Evolutionary conservation across 2,113 vertebrate species (phyloP), one percentile per base, ranked within the genome.

Genomic region (Pica pica): DNA sequence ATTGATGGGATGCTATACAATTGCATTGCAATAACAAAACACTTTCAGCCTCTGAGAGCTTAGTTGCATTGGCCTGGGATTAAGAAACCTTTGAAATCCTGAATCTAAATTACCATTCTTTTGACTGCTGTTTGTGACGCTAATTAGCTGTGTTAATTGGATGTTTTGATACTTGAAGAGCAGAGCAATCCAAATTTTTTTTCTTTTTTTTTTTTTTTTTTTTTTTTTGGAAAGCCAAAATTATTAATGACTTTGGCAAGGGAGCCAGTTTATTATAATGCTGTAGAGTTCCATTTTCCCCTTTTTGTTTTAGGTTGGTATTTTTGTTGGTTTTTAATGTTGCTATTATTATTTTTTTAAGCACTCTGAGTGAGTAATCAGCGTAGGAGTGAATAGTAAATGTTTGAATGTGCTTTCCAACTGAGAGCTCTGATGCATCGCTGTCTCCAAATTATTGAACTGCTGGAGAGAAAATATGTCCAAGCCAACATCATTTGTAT

Each of bases 71-170:
- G 97, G 97, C 96, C 97, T 94, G 91, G 92, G 96, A 97, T 98
- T 98, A 98, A 95, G 93, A 97, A 98, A 97, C 96, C 98, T 98
- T 98, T 98, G 98, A 98, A 98, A 98, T 98, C 92, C 97, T 97
- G 98, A 97, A 96, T 98, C 96, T 97, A 98, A 98, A 98, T 98
- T 98, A 96, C 97, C 97, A 97, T 97, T 98, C 97, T 98, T 98
- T 98, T 98, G 97, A 98, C 97, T 98, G 98, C 98, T 98, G 97
- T 98, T 98, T 98, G 96, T 98, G 98, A 98, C 98, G 98, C 98
- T 99, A 99, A 99, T 99, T 99, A 99, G 98, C 98, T 98, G 98
- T 98, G 98, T 98, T 99, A 99, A 99, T 99, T 99, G 98, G 98
- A 97, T 98, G 98, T 98, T 98, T 98, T 99, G 98, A 99, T 99